Conservation (phyloP, 1,140 invertebrate genomes). For the Sminthurides bifidus region DNA sequence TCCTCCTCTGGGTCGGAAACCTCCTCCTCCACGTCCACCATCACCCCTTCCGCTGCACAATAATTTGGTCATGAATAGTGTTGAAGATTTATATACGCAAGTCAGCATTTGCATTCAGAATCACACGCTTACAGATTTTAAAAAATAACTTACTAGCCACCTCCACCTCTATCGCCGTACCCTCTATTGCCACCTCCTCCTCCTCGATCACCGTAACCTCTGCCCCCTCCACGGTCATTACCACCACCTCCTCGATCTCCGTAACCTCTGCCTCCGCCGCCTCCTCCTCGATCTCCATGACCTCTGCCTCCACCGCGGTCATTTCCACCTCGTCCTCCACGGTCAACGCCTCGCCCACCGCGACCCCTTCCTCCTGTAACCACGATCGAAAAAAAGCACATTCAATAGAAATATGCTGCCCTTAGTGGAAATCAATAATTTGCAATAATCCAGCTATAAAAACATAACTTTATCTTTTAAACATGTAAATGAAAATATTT, state of each 20-base stretch:
- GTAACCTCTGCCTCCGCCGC: constrained; percentile 2
- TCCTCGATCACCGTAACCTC: not conserved
- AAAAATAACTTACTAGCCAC: too few species aligned
- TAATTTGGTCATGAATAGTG: too few species aligned
- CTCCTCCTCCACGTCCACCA: constrained; percentile 6
- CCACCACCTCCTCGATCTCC: not conserved
- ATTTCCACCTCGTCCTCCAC: not conserved
- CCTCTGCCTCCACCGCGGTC: constrained; percentile 5
- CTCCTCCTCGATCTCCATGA: constrained; percentile 3
- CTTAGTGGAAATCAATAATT: too few species aligned
- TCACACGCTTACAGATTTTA: too few species aligned
- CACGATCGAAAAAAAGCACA: not conserved
- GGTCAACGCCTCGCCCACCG: not conserved
- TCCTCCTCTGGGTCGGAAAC: not conserved
- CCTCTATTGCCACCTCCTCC: not conserved
- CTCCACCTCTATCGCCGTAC: not conserved
- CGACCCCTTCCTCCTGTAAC: not conserved
- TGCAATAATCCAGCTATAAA: too few species aligned
- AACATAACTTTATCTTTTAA: too few species aligned
- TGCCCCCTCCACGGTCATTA: not conserved
- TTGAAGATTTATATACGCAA: too few species aligned
- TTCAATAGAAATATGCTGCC: too few species aligned
- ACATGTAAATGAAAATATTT: too few species aligned
- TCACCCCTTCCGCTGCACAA: not conserved
- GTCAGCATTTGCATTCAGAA: too few species aligned